These are phyloP conservation scores for Prenolepis imparis DNA, from an alignment of 2,888 invertebrate species.

Conservation along the genomic window DNA sequence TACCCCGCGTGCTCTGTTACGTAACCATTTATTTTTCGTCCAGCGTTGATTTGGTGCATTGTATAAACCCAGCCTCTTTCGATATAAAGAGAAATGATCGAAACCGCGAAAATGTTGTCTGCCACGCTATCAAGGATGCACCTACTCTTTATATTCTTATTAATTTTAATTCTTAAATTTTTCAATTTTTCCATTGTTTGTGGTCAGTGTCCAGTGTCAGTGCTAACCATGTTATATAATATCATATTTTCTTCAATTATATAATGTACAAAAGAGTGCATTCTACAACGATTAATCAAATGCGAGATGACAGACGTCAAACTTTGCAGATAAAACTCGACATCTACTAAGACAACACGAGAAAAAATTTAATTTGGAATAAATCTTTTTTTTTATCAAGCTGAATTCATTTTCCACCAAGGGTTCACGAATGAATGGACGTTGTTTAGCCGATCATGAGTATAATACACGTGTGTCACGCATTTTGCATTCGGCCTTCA, in stretches of 20 bases:
- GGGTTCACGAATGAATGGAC: conserved; percentile 51
- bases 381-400: not conserved
- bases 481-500: conserved; percentile 32
- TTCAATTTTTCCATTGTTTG: not conserved
- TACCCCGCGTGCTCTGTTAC: conserved; percentile 35
- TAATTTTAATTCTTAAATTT: not conserved
- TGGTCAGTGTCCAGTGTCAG: too few relatives aligned
- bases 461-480: conserved; percentile 29
- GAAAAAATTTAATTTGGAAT: not conserved
- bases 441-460: conserved; percentile 55
- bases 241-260: not conserved
- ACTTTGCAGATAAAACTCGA: not conserved
- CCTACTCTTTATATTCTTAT: not conserved
- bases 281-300: not conserved
- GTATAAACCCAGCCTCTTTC: conserved; percentile 10
- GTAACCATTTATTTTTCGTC: conserved; percentile 50
- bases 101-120: conserved; percentile 15
- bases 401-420: conserved; percentile 4
- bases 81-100: conserved; percentile 26
- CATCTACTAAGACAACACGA: not conserved
- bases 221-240: not conserved
- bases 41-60: conserved; percentile 38
- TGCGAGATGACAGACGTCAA: not conserved
- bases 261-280: not conserved
- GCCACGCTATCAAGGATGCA: not conserved